These are phyloP conservation scores for Ctenodactylus gundi DNA, from an alignment of 2,113 vertebrate species.

Conservation along the genomic window DNA sequence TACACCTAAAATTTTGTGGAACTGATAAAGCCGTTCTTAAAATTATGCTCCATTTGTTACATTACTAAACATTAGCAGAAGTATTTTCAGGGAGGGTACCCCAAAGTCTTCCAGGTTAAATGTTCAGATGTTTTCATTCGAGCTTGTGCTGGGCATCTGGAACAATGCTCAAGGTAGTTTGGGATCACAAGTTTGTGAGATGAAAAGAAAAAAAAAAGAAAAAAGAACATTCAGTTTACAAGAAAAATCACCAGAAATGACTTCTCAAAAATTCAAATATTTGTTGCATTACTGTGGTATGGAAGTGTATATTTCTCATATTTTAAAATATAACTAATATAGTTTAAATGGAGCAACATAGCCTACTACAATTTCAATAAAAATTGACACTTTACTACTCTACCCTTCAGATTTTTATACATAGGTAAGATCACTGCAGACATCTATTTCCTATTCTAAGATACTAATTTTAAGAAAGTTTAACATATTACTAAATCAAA, in stretches of 20 bases:
- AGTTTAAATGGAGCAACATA: background rate
- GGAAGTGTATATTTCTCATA: background rate
- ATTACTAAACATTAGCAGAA: constrained; percentile 38
- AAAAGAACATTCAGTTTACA: background rate
- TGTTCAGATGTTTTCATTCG: constrained; percentile 55
- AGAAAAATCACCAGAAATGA: background rate
- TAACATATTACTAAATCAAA: background rate
- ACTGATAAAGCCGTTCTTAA: constrained; percentile 6
- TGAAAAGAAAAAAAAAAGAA: background rate
- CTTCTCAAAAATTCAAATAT: constrained; percentile 40
- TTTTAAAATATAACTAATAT: background rate
- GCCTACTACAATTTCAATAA: background rate
- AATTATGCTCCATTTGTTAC: constrained; percentile 49
- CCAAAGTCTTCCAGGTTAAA: constrained; percentile 36
- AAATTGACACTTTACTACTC: background rate
- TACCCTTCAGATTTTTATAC: background rate
- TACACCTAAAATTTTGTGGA: background rate
- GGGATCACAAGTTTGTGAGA: constrained; percentile 50
- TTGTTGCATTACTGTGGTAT: background rate
- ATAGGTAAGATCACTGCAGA: background rate
- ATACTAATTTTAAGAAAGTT: background rate
- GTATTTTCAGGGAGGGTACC: constrained; percentile 51
- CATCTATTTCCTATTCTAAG: background rate
- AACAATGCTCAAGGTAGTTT: constrained; percentile 62
- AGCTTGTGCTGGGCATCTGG: constrained; percentile 44